These are phyloP conservation scores for Drosophila miranda DNA, from an alignment of 1,140 invertebrate species.

Conservation along the genomic window DNA sequence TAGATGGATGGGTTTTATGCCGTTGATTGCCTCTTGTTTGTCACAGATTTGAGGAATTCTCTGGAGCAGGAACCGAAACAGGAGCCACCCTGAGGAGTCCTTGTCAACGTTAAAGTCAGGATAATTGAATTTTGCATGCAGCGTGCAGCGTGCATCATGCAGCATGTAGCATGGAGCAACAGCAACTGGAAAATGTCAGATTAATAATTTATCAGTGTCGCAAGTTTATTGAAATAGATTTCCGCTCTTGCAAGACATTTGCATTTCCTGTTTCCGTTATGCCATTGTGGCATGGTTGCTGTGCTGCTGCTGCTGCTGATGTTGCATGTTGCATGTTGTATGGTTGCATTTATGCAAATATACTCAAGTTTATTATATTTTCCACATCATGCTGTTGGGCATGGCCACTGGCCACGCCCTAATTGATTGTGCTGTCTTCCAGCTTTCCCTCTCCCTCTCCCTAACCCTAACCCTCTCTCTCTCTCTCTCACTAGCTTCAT, in stretches of 20 bases:
- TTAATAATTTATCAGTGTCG: slow-evolving; percentile 80
- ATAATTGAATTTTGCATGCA: slow-evolving; percentile 47
- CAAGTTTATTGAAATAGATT: slow-evolving; percentile 81
- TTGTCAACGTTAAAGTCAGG: slow-evolving; percentile 29
- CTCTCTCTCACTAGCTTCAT: slow-evolving; percentile 31
- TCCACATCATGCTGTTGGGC: slow-evolving; percentile 2
- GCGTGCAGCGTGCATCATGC: background rate
- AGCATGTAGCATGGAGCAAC: background rate
- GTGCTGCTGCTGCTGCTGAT: slow-evolving; percentile 5
- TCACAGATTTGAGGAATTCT: slow-evolving; percentile 7
- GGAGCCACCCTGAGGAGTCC: slow-evolving; percentile 8
- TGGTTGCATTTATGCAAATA: slow-evolving; percentile 74
- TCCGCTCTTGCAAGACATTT: slow-evolving; percentile 72
- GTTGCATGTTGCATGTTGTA: slow-evolving; percentile 19
- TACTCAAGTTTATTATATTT: slow-evolving; percentile 70
- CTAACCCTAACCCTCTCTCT: no score
- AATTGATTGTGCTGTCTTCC: slow-evolving; percentile 39
- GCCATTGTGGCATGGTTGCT: slow-evolving; percentile 39
- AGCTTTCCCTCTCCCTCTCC: background rate
- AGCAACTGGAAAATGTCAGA: slow-evolving; percentile 61
- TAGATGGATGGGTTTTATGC: slow-evolving; percentile 37
- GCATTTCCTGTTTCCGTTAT: slow-evolving; percentile 75
- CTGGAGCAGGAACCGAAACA: no score
- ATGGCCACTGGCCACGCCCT: slow-evolving; percentile 1
- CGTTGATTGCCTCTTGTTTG: slow-evolving; percentile 47